Percentiles rank a stretch among this genome's conserved stretches.
phyloP scores from a whole-genome alignment of 2,797 vertebrate genomes.

The Hyperoplus immaculatus region DNA sequence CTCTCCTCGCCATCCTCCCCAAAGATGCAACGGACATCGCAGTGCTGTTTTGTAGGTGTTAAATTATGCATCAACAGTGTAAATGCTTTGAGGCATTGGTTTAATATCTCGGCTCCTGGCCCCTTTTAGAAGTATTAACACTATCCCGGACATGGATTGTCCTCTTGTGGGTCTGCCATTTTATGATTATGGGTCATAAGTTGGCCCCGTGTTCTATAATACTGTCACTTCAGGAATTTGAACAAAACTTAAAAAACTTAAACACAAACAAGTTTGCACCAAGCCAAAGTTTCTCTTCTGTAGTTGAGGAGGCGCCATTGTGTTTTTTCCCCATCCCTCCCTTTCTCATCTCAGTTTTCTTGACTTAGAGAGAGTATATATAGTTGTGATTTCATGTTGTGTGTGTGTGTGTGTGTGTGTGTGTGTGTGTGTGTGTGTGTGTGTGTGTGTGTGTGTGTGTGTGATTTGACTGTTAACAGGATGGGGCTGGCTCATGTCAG shows the following conservation, averaged over 20 bases:
- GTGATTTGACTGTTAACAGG: slow-evolving; percentile 84
- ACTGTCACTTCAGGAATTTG: slow-evolving; percentile 76
- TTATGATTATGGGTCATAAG: slow-evolving; percentile 82
- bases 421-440: slow-evolving; percentile 71
- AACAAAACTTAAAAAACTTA: slow-evolving; percentile 63
- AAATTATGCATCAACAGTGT: slow-evolving; percentile 87
- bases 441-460: slow-evolving; percentile 75
- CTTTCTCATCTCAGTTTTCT: slow-evolving; percentile 44
- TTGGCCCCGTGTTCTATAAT: slow-evolving; percentile 46
- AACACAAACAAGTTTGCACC: slow-evolving; percentile 66
- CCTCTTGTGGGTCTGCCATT: slow-evolving; percentile 74
- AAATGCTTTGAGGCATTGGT: slow-evolving; percentile 87
- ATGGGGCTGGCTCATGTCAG: slow-evolving; percentile 82
- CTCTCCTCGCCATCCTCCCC: slow-evolving; percentile 70
- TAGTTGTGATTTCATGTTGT: slow-evolving; percentile 78
- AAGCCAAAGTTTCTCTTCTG: slow-evolving; percentile 49
- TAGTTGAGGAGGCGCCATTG: slow-evolving; percentile 41
- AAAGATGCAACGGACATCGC: slow-evolving; percentile 79
- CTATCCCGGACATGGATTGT: slow-evolving; percentile 73
- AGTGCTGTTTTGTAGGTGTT: slow-evolving; percentile 82
- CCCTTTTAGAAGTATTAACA: slow-evolving; percentile 73
- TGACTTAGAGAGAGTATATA: slow-evolving; percentile 79
- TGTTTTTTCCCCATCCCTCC: slow-evolving; percentile 39
- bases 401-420: slow-evolving; percentile 25
- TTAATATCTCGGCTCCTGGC: slow-evolving; percentile 82